Conservation (phyloP, 2,888 invertebrate genomes). For the Busseola fusca region DNA sequence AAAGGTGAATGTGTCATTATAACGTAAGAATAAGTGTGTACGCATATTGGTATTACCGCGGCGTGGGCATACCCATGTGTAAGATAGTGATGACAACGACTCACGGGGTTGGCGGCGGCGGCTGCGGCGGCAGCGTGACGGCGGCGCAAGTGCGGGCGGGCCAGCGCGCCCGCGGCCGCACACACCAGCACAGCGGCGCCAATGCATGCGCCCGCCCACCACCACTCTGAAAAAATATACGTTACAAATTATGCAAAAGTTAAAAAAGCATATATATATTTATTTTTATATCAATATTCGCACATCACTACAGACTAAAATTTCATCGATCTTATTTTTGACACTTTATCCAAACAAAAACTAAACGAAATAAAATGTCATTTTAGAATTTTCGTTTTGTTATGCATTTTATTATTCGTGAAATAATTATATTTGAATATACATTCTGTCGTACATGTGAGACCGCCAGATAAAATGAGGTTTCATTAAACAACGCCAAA, state of each 20-base stretch:
- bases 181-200: slow-evolving; percentile 84
- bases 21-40: not conserved
- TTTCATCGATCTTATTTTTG: not conserved
- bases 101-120: slow-evolving; percentile 84
- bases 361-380: not conserved
- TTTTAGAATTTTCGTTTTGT: not conserved
- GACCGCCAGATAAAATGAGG: no score
- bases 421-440: not conserved
- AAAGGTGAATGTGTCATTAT: not conserved
- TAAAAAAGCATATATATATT: not conserved
- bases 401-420: not conserved
- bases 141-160: slow-evolving; percentile 84
- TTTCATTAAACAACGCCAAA: not conserved
- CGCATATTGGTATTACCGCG: not conserved
- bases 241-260: slow-evolving; percentile 17
- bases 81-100: slow-evolving; percentile 64
- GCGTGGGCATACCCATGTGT: slow-evolving; percentile 21
- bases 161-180: slow-evolving; percentile 86
- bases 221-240: slow-evolving; percentile 81
- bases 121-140: slow-evolving; percentile 79
- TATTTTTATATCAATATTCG: not conserved
- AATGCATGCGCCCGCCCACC: slow-evolving; percentile 87
- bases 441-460: not conserved
- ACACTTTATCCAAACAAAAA: not conserved
- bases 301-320: not conserved